phyloP scores from a whole-genome alignment of 2,888 invertebrate genomes.

The Epinotia bilunana region DNA sequence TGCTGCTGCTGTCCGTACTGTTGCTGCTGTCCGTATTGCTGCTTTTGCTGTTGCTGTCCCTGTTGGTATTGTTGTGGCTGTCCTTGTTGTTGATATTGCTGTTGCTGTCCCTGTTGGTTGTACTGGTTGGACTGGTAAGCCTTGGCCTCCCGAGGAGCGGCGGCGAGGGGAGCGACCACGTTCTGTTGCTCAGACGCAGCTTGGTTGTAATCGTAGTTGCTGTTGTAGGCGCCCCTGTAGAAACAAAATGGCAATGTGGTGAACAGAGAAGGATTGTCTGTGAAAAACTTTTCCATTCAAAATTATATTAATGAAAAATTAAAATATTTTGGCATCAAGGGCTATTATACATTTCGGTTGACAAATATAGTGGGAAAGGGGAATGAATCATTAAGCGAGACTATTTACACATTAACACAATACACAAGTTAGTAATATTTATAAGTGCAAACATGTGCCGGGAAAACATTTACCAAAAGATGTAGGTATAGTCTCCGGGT shows the following conservation, averaged over 20 bases:
- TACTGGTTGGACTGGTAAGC: conserved; percentile 49
- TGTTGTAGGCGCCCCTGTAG: conserved; percentile 54
- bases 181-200: conserved; percentile 42
- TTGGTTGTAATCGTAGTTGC: conserved; percentile 50
- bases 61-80: conserved; percentile 28
- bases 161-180: conserved; percentile 49
- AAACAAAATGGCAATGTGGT: conserved; percentile 22
- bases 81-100: conserved; percentile 45
- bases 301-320: no score
- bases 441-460: no score
- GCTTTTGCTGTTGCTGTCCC: conserved; percentile 26
- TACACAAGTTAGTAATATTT: no score
- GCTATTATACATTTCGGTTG: no score
- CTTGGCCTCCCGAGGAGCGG: conserved; percentile 58
- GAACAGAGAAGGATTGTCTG: background rate
- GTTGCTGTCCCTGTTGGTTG: conserved; percentile 44
- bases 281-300: no score
- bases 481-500: no score
- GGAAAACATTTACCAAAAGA: no score
- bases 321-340: no score
- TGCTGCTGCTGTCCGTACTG: conserved; percentile 45
- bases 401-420: no score
- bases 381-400: no score
- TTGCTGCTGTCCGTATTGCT: conserved; percentile 27
- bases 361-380: no score